Evolutionary conservation across 1,140 invertebrate species (phyloP).

Genomic region (Eupristina koningsbergeri): DNA sequence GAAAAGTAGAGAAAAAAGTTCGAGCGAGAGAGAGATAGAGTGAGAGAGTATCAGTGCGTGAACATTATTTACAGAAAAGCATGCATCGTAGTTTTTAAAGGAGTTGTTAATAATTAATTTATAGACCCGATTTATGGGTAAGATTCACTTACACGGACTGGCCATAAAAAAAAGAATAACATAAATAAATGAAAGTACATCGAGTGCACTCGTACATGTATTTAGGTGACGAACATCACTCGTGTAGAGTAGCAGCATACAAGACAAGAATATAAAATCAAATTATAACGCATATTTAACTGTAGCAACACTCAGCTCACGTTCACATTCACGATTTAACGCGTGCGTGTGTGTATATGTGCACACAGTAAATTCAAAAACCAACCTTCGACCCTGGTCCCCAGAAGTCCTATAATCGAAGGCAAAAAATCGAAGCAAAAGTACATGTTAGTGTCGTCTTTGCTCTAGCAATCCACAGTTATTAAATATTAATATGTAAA

Average conservation of each 20-base stretch:
- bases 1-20: no score
- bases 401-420: slow-evolving; percentile 77
- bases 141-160: not conserved
- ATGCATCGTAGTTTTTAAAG: not conserved
- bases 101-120: not conserved
- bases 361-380: slow-evolving; percentile 57
- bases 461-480: slow-evolving; percentile 60
- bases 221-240: not conserved
- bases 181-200: not conserved
- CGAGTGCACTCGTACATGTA: not conserved
- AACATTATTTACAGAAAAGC: slow-evolving; percentile 8
- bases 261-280: slow-evolving; percentile 36
- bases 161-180: not conserved
- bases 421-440: slow-evolving; percentile 63
- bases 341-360: slow-evolving; percentile 16
- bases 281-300: slow-evolving; percentile 30
- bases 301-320: slow-evolving; percentile 25
- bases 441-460: slow-evolving; percentile 65
- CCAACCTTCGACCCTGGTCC: slow-evolving; percentile 80
- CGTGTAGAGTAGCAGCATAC: slow-evolving; percentile 4
- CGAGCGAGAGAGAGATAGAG: not conserved
- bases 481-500: slow-evolving; percentile 33
- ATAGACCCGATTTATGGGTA: no score
- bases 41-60: not conserved
- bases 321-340: slow-evolving; percentile 13